These are phyloP conservation scores for Enhydra lutris DNA, from an alignment of 2,113 vertebrate species.

Conservation along the genomic window DNA sequence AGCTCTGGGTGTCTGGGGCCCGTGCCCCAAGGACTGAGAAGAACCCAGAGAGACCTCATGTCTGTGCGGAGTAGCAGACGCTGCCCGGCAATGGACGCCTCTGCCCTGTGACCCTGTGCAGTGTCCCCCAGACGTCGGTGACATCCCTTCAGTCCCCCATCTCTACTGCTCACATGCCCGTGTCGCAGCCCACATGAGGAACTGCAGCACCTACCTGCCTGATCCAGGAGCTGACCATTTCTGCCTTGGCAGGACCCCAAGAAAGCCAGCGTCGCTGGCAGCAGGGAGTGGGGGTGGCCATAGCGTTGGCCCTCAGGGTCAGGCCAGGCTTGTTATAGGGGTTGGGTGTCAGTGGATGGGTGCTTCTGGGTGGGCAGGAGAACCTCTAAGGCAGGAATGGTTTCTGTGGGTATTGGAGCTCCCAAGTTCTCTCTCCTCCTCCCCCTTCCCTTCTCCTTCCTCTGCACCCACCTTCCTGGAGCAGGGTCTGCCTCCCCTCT, in stretches of 20 bases:
- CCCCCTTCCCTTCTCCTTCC: background rate
- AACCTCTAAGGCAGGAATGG: background rate
- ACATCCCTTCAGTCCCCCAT: rapidly evolving
- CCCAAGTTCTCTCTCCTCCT: background rate
- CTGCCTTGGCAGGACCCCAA: background rate
- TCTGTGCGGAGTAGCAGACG: background rate
- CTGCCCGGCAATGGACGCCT: background rate
- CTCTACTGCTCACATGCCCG: background rate
- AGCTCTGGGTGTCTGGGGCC: background rate
- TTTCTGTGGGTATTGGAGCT: background rate
- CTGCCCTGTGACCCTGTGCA: background rate
- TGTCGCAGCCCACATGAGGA: background rate
- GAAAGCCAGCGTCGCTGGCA: background rate
- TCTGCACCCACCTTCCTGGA: background rate
- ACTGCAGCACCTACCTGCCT: background rate
- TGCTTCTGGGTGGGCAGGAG: background rate
- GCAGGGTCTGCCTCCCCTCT: background rate
- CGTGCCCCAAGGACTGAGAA: background rate
- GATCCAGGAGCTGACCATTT: background rate
- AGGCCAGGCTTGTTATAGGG: background rate
- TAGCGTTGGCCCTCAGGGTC: background rate
- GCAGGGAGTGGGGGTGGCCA: background rate
- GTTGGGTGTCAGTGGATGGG: background rate
- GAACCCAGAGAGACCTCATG: background rate
- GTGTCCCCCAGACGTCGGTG: background rate